Conservation (phyloP, 2,113 vertebrate species). For the Emydura subglobosa region DNA sequence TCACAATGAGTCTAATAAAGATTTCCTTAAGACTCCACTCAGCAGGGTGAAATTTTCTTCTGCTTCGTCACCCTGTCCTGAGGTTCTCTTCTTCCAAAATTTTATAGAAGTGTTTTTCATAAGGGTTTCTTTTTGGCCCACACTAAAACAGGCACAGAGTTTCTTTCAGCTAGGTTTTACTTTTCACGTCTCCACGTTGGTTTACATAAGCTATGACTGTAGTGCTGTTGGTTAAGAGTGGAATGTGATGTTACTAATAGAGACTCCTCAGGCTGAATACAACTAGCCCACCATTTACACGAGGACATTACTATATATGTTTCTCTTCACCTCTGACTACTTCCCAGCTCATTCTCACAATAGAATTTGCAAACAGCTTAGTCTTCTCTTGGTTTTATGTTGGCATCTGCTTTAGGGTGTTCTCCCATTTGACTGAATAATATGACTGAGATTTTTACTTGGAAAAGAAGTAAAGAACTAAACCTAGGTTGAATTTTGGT, state of each 20-base stretch:
- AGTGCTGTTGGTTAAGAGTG: not conserved
- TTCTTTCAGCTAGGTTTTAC: not conserved
- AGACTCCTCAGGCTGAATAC: not conserved
- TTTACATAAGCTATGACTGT: not conserved
- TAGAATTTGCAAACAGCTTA: not conserved
- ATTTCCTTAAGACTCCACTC: not conserved
- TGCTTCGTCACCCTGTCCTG: not conserved
- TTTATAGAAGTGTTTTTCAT: not conserved
- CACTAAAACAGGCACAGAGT: not conserved
- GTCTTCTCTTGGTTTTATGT: not conserved
- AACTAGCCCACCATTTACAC: fast-evolving
- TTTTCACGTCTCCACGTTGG: not conserved
- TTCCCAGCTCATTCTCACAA: not conserved
- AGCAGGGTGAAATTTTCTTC: fast-evolving
- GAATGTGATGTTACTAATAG: fast-evolving
- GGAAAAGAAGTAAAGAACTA: not conserved
- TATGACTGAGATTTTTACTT: not conserved
- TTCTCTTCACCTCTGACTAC: not conserved
- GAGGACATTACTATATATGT: fast-evolving
- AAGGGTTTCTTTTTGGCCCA: not conserved
- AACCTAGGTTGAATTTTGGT: not conserved
- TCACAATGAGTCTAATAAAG: not conserved
- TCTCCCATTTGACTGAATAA: constrained; percentile 3
- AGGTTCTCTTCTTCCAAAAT: not conserved
- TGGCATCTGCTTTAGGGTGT: not conserved